Percentiles rank a stretch among this genome's conserved stretches.
These are phyloP conservation scores for Passerina amoena DNA, from an alignment of 2,113 vertebrate species.

Conservation along the genomic window DNA sequence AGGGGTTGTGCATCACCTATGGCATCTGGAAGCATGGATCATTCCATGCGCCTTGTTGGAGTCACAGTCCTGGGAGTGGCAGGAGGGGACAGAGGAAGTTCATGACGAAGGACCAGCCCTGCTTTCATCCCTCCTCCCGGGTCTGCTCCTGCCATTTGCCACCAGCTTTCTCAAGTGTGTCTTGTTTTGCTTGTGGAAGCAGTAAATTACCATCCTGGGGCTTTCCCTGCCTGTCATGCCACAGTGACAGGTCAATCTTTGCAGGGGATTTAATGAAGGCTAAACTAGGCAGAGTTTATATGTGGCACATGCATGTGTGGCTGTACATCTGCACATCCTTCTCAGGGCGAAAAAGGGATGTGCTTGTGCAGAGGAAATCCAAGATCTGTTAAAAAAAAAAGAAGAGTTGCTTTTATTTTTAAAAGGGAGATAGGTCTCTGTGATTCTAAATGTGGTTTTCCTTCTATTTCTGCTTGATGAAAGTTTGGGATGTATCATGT, in stretches of 20 bases:
- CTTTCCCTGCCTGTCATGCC: neutral
- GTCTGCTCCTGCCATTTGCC: neutral
- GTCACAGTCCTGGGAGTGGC: neutral
- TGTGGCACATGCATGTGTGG: neutral
- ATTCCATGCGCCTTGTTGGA: neutral
- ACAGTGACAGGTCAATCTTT: neutral
- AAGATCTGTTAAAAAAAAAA: neutral
- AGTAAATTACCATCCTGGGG: neutral
- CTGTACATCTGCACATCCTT: neutral
- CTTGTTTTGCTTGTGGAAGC: neutral
- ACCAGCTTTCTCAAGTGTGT: neutral
- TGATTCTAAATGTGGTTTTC: neutral
- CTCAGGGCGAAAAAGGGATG: neutral
- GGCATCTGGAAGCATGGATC: fast-evolving
- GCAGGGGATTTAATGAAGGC: neutral
- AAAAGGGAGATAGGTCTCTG: neutral
- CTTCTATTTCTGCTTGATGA: neutral
- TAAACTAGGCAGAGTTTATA: neutral
- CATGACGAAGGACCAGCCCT: neutral
- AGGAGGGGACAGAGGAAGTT: neutral
- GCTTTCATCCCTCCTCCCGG: neutral
- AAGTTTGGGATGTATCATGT: neutral
- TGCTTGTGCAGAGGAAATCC: neutral
- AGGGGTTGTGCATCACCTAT: neutral
- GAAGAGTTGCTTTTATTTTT: neutral